A percentile compares a stretch with the other conserved stretches of the same genome.
These are phyloP conservation scores for Microcebus griseorufus DNA, from an alignment of 2,113 vertebrate species.

Conservation along the genomic window DNA sequence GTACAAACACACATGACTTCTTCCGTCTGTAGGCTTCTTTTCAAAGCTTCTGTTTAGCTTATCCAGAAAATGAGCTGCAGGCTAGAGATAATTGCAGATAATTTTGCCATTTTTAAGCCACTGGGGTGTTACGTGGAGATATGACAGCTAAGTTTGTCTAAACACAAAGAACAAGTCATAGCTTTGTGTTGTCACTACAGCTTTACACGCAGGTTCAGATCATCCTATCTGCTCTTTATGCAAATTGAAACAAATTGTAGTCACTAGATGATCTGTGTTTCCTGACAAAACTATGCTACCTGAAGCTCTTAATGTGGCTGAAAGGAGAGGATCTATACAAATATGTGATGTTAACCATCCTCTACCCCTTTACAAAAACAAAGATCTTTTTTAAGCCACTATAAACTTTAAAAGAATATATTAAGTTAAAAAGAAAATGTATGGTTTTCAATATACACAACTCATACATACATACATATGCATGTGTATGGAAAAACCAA, in stretches of 20 bases:
- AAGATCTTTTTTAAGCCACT: background rate
- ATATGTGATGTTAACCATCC: background rate
- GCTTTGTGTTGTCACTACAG: constrained; percentile 52
- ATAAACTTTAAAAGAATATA: background rate
- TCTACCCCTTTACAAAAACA: background rate
- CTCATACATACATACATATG: too few species aligned
- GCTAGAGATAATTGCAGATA: constrained; percentile 74
- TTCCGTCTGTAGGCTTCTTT: constrained; percentile 71
- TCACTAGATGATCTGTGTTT: constrained; percentile 49
- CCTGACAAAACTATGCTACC: constrained; percentile 12
- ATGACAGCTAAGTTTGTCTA: constrained; percentile 65
- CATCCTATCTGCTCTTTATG: background rate
- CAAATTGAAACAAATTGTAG: constrained; percentile 37
- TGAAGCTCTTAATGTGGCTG: background rate
- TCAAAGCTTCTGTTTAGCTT: constrained; percentile 79
- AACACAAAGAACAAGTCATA: constrained; percentile 67
- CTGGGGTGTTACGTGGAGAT: constrained; percentile 8
- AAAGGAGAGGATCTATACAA: background rate
- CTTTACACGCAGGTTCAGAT: background rate
- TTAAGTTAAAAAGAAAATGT: constrained; percentile 14
- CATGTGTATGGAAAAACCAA: background rate
- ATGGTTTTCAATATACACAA: background rate
- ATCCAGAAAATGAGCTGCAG: constrained; percentile 72
- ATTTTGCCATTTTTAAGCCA: constrained; percentile 77
- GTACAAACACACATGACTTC: constrained; percentile 74